Percentiles rank a stretch among this genome's conserved stretches.
Conservation (phyloP, 53 echinoderm and acorn worm genomes). For the Luidia sarsii region DNA sequence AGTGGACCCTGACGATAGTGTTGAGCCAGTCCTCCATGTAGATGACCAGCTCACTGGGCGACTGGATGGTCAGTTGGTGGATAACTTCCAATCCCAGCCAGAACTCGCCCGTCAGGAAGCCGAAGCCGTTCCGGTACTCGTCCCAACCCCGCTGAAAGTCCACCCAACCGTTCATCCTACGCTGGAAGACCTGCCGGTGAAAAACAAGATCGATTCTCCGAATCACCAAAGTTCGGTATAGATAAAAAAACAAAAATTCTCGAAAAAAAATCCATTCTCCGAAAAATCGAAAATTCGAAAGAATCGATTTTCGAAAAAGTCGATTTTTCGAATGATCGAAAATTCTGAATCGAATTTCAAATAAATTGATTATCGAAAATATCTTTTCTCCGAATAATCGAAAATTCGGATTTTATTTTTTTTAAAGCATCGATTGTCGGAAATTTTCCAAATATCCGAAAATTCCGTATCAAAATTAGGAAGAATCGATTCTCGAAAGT, state of each 20-base stretch:
- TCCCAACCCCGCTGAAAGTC: constrained; percentile 73
- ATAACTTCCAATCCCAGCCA: constrained; percentile 74
- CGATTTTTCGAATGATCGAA: too few relatives aligned
- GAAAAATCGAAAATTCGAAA: neutral
- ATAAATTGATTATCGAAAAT: too few relatives aligned
- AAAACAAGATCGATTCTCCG: too few relatives aligned
- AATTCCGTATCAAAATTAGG: too few relatives aligned
- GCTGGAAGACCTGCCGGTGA: constrained; percentile 62
- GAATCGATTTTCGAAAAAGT: too few relatives aligned
- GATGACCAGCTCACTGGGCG: constrained; percentile 57
- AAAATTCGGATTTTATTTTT: too few relatives aligned
- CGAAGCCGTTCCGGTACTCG: constrained; percentile 70
- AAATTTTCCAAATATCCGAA: too few relatives aligned
- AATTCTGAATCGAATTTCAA: too few relatives aligned
- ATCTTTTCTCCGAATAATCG: too few relatives aligned
- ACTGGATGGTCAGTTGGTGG: constrained; percentile 58
- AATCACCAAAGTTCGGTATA: neutral
- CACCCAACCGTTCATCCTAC: constrained; percentile 63
- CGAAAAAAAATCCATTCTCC: neutral
- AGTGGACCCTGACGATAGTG: constrained; percentile 24
- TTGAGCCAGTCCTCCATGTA: constrained; percentile 67
- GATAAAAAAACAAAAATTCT: neutral
- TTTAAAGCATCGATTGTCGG: too few relatives aligned
- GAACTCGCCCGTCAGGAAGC: constrained; percentile 71
- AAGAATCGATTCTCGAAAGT: too few relatives aligned